Conservation (phyloP, 1,140 invertebrate genomes). For the Cepaea nemoralis region DNA sequence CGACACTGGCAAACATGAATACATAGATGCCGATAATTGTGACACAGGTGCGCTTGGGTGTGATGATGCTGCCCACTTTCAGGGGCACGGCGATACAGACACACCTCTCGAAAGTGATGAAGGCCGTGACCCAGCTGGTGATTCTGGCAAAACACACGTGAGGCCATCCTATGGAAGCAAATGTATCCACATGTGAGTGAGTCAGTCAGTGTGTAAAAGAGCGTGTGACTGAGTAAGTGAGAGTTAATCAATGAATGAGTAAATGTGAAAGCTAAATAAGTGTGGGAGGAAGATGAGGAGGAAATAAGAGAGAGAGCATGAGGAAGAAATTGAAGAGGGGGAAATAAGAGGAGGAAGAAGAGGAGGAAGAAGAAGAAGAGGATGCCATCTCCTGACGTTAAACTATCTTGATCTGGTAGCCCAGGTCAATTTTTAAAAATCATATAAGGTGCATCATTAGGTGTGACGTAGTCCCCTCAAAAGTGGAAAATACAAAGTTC, state of each 20-base stretch:
- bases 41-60: conserved; percentile 8
- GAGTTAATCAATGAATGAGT: not conserved
- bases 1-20: conserved; percentile 17
- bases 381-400: no score
- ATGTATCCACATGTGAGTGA: not conserved
- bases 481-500: no score
- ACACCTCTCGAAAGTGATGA: conserved; percentile 35
- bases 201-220: no score
- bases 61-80: conserved; percentile 5
- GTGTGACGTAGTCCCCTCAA: no score
- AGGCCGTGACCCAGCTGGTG: conserved; percentile 26
- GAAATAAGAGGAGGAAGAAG: no score
- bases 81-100: conserved; percentile 28
- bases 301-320: not conserved
- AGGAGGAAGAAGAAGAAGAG: no score
- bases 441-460: no score
- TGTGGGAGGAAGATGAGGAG: not conserved
- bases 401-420: no score
- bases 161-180: conserved; percentile 12
- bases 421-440: no score
- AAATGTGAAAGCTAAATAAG: not conserved
- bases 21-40: conserved; percentile 5
- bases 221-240: no score
- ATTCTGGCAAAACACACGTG: conserved; percentile 27
- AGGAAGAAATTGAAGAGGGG: not conserved